phyloP scores from a whole-genome alignment of 2,797 vertebrate genomes.

The Gallinago solitaria region DNA sequence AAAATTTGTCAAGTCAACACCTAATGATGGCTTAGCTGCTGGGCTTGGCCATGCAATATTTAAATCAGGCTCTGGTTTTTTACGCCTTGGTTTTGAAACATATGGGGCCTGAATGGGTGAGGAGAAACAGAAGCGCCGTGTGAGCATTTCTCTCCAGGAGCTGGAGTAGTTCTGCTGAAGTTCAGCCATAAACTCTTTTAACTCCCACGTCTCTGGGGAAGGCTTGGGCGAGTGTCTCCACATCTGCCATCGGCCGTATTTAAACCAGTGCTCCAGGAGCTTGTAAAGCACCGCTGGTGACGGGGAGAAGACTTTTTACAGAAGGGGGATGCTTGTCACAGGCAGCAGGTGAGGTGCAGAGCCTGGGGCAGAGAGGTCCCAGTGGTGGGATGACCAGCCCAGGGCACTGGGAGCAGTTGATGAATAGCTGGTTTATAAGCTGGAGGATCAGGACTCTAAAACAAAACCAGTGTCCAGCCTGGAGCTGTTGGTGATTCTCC shows the following conservation, averaged over 20 bases:
- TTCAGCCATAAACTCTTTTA: constrained; percentile 8
- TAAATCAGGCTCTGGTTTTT: not conserved
- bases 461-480: not conserved
- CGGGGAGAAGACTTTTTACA: not conserved
- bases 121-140: not conserved
- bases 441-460: not conserved
- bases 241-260: not conserved
- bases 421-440: not conserved
- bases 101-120: not conserved
- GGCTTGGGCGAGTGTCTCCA: not conserved
- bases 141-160: not conserved
- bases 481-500: not conserved
- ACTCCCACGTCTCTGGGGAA: not conserved
- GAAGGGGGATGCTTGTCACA: fast-evolving
- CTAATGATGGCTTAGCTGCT: constrained; percentile 47
- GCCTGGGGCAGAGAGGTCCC: fast-evolving
- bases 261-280: not conserved
- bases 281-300: not conserved
- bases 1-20: constrained; percentile 64
- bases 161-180: not conserved
- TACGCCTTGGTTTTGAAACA: constrained; percentile 11
- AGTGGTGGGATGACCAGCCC: not conserved
- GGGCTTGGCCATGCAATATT: constrained; percentile 19
- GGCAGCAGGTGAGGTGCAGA: fast-evolving
- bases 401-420: not conserved